Percentiles rank a stretch among this genome's conserved stretches.
Conservation (phyloP, 2,113 vertebrate species). For the Zosterops hypoxanthus region DNA sequence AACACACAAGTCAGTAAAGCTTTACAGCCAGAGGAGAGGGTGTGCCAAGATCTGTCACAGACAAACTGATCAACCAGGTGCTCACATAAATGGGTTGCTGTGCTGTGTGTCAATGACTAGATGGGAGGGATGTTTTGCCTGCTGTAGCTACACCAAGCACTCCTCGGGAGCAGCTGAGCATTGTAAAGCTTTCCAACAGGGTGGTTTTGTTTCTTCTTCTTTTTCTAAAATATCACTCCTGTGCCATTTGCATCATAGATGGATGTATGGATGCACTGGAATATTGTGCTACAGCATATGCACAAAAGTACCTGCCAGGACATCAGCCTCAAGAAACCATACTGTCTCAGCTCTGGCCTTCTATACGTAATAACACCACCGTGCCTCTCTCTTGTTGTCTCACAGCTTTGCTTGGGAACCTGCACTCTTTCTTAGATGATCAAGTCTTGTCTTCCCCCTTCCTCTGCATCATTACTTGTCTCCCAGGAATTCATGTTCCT, state of each 20-base stretch:
- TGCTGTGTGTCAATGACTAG: not conserved
- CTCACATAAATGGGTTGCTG: not conserved
- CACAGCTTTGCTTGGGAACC: not conserved
- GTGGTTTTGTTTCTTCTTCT: not conserved
- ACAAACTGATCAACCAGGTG: conserved; percentile 49
- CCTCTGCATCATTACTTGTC: not conserved
- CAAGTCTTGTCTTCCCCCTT: not conserved
- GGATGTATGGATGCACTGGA: not conserved
- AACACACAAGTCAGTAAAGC: conserved; percentile 17
- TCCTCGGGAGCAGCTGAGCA: not conserved
- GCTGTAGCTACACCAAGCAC: not conserved
- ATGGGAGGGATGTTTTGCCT: conserved; percentile 8
- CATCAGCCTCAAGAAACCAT: not conserved
- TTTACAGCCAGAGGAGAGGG: conserved; percentile 9
- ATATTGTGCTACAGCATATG: not conserved
- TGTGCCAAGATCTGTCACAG: conserved; percentile 7
- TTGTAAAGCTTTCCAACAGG: not conserved
- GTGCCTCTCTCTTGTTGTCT: not conserved
- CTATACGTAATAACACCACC: not conserved
- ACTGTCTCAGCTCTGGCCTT: not conserved
- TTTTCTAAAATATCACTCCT: not conserved
- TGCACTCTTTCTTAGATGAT: not conserved
- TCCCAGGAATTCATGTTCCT: not conserved
- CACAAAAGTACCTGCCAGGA: not conserved
- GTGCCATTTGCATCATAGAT: not conserved